phyloP scores from a whole-genome alignment of 1,140 invertebrate species.

The Lasioglossum albipes region DNA sequence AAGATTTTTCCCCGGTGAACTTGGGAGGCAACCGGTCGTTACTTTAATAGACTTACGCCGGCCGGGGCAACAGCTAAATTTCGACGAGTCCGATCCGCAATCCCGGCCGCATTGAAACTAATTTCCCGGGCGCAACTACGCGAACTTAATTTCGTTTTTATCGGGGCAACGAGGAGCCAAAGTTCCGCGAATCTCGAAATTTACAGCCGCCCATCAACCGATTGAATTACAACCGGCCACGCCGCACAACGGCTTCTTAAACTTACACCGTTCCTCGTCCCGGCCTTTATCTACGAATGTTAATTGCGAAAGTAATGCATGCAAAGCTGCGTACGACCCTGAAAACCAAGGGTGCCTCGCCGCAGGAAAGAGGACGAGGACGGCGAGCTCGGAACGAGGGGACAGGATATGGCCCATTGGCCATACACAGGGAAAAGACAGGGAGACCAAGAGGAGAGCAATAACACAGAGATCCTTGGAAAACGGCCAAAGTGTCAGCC shows the following conservation, averaged over 20 bases:
- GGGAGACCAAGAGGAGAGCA: slow-evolving; percentile 44
- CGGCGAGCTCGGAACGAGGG: not conserved
- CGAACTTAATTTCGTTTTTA: slow-evolving; percentile 6
- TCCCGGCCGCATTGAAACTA: slow-evolving; percentile 6
- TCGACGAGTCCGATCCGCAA: slow-evolving; percentile 28
- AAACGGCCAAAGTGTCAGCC: slow-evolving; percentile 67
- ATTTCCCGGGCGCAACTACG: slow-evolving; percentile 19
- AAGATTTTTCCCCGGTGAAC: slow-evolving; percentile 17
- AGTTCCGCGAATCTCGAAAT: not conserved
- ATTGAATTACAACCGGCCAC: not conserved
- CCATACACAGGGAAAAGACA: not conserved
- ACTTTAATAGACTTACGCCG: slow-evolving; percentile 24
- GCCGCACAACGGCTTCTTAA: too few relatives aligned
- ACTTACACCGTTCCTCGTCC: not conserved
- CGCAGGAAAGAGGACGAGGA: not conserved
- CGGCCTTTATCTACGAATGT: slow-evolving; percentile 33
- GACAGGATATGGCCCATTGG: slow-evolving; percentile 18
- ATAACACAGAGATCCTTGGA: slow-evolving; percentile 68
- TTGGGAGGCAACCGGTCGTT: slow-evolving; percentile 6
- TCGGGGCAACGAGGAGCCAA: not conserved
- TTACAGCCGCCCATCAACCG: not conserved
- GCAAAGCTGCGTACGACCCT: slow-evolving; percentile 58
- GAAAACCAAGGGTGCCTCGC: slow-evolving; percentile 42
- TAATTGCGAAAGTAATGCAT: slow-evolving; percentile 68
- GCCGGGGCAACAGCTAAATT: slow-evolving; percentile 19